Evolutionary conservation across 2,888 invertebrate genomes (phyloP), one percentile per base, ranked within the genome.

Genomic region (Chesias legatella): DNA sequence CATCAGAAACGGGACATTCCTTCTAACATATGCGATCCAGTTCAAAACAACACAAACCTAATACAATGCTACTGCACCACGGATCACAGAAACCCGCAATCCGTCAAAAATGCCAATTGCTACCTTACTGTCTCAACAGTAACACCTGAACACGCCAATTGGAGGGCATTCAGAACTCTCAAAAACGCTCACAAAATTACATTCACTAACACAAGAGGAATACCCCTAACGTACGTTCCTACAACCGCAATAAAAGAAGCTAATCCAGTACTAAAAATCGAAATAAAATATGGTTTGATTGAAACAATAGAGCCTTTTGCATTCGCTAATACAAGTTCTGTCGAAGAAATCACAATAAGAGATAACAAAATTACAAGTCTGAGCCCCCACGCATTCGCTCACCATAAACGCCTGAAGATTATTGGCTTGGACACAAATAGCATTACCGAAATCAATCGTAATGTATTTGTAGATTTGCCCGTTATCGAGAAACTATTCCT

Each of bases 381-480:
- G 55, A 90, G 89, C 47, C 84, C 84, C 22, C 88, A 92, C 58
- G 90, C 94, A 0, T 93, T 95, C 60, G 90, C 93, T 28, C 91
- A 94, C 73, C 91, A 94, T 60, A 89, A 85, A 20, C 89, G 90
- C 33, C 73, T 95, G 43, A 89, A 86, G 10, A 83, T 90, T 13
- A 80, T 95, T 41, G 91, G 91, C 56, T 74, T 95, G 53, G 93
- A 93, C 54, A 91, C 92, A 40, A 95, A 95, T 73, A 88, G 89
- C 40, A 91, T 95, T 53, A 83, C 90, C 0, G 94, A 94, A 70
- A 90, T 95, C 47, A 92, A 92, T 63, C 90, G 93, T 56, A 90
- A 92, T 53, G 93, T 94, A 1, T 95, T 95, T 65, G 85, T 92
- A 6, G 91, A 93, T 63, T 69, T 95, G 41, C 94, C 94, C 0